These are phyloP conservation scores for Saxidomus purpurata DNA, from an alignment of 1,140 invertebrate species.

Conservation along the genomic window DNA sequence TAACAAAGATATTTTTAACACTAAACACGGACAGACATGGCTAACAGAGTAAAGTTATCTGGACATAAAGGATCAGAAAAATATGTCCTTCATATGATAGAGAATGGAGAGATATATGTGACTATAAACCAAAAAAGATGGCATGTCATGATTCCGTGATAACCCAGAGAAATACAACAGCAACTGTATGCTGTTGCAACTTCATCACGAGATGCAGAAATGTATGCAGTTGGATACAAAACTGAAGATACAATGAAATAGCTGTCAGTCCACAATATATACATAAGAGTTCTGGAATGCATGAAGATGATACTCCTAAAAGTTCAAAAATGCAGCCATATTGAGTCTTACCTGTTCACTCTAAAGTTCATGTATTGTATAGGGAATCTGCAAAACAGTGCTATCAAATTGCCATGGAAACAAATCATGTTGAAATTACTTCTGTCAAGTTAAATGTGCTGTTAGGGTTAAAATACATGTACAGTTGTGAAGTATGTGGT, in stretches of 20 bases:
- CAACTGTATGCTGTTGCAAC: constrained; percentile 93
- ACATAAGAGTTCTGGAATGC: constrained; percentile 90
- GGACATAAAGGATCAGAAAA: constrained; percentile 95
- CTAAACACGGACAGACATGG: constrained; percentile 97
- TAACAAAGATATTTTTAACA: constrained; percentile 96
- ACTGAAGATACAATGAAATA: constrained; percentile 96
- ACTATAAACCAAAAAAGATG: constrained; percentile 99
- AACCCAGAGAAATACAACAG: constrained; percentile 98
- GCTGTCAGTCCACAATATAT: constrained; percentile 95
- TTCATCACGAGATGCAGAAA: constrained; percentile 95
- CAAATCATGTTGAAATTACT: background rate
- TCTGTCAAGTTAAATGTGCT: background rate
- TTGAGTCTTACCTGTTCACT: background rate
- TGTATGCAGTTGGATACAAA: constrained; percentile 95
- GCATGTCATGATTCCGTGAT: constrained; percentile 98
- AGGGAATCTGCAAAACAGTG: background rate
- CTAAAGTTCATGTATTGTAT: background rate
- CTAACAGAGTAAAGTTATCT: constrained; percentile 94
- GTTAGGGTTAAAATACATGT: too few species aligned
- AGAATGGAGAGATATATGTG: constrained; percentile 98
- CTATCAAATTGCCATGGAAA: constrained; percentile 8
- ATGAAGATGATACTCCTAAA: constrained; percentile 90
- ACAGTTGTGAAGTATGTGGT: too few species aligned
- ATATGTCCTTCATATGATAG: constrained; percentile 99
- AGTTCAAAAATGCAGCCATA: constrained; percentile 78